A percentile compares a stretch with the other conserved stretches of the same genome.
These are phyloP conservation scores for Melopsittacus undulatus DNA, from an alignment of 2,797 vertebrate species.

Conservation along the genomic window DNA sequence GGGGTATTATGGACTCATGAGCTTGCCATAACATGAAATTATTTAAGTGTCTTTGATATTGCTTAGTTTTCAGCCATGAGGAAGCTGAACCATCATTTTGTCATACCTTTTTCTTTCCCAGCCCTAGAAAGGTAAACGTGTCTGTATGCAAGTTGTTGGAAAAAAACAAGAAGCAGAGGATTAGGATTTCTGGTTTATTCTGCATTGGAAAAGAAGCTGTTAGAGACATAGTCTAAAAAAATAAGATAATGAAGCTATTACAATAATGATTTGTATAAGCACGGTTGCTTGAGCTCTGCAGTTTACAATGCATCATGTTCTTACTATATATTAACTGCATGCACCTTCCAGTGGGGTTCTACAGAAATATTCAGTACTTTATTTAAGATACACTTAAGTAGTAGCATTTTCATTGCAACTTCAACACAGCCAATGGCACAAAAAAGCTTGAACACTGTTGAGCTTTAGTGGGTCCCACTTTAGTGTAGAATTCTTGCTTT, in stretches of 20 bases:
- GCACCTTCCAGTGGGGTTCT: neutral
- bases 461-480: neutral
- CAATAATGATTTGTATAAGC: neutral
- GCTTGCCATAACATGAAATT: neutral
- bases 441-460: neutral
- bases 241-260: neutral
- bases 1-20: neutral
- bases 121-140: neutral
- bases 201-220: neutral
- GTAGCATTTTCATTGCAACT: neutral
- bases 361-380: neutral
- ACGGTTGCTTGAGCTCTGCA: neutral
- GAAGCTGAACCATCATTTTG: neutral
- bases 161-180: neutral
- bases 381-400: neutral
- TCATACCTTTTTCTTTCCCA: neutral
- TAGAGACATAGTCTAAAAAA: neutral
- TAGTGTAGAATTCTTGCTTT: neutral
- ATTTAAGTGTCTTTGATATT: neutral
- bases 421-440: neutral
- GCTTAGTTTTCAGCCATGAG: neutral
- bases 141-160: neutral
- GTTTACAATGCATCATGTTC: neutral
- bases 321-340: neutral
- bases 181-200: neutral